These are phyloP conservation scores for Myotis vivesi DNA, from an alignment of 2,797 vertebrate species.

Conservation along the genomic window DNA sequence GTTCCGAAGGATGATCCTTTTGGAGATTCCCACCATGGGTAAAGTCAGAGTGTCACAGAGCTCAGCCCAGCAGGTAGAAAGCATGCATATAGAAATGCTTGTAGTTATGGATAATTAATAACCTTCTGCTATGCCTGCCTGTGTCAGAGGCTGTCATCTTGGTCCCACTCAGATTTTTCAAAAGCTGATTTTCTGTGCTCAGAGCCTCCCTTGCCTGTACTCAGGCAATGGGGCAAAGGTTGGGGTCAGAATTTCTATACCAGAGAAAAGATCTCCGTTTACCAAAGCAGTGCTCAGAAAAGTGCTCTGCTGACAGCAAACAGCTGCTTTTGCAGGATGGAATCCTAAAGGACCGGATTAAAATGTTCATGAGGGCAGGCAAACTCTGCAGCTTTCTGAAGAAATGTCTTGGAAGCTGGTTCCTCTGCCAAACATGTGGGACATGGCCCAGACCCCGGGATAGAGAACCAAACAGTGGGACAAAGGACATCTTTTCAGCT, in stretches of 20 bases:
- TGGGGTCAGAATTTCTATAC: slow-evolving; percentile 36
- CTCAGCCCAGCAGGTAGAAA: slow-evolving; percentile 51
- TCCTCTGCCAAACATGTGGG: neutral
- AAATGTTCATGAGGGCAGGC: neutral
- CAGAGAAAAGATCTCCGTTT: slow-evolving; percentile 29
- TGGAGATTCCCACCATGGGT: slow-evolving; percentile 30
- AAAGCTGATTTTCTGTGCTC: slow-evolving; percentile 53
- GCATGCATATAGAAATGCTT: neutral
- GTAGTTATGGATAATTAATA: slow-evolving; percentile 63
- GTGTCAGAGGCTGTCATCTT: slow-evolving; percentile 60
- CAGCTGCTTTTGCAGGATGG: slow-evolving; percentile 1
- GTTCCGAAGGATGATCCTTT: neutral
- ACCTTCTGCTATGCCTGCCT: slow-evolving; percentile 56
- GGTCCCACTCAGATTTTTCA: slow-evolving; percentile 49
- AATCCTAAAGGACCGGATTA: neutral
- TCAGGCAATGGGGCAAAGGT: slow-evolving; percentile 17
- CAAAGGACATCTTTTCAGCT: neutral
- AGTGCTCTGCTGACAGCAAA: neutral
- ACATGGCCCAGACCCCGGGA: neutral
- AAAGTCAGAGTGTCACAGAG: slow-evolving; percentile 52
- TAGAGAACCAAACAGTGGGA: neutral
- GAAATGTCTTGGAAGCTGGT: neutral
- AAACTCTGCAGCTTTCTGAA: neutral
- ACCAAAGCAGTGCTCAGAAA: slow-evolving; percentile 56
- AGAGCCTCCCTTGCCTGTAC: neutral